Conservation (phyloP, 2,888 invertebrate genomes). For the Sceliomorpha sp. region DNA sequence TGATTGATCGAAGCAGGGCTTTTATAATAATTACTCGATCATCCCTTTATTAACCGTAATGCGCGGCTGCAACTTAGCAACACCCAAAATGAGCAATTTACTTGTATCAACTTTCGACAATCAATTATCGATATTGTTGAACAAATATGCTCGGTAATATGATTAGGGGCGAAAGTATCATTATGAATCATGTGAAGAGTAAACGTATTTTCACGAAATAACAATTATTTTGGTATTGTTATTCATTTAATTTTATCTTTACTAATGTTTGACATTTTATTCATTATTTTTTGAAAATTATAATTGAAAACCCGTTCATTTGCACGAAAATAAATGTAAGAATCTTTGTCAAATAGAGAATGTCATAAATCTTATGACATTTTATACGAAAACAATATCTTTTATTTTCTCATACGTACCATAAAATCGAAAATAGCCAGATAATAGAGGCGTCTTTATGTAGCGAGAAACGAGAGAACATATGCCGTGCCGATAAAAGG, state of each 20-base stretch:
- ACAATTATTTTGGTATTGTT: no score
- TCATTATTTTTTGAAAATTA: no score
- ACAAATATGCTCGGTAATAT: constrained; percentile 35
- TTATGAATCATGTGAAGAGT: constrained; percentile 7
- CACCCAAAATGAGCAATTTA: constrained; percentile 32
- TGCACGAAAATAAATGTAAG: no score
- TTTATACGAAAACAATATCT: constrained; percentile 1
- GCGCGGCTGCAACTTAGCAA: constrained; percentile 66
- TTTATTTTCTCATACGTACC: constrained; percentile 35
- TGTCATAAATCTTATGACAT: no score
- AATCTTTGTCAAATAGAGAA: no score
- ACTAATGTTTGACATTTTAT: no score
- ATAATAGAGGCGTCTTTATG: constrained; percentile 31
- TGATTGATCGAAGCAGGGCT: constrained; percentile 76
- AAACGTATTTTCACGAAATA: no score
- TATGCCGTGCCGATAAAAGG: constrained; percentile 26
- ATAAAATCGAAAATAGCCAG: constrained; percentile 40
- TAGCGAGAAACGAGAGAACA: constrained; percentile 22
- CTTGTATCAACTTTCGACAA: constrained; percentile 27
- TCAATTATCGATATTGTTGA: constrained; percentile 50
- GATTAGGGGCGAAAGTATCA: not conserved
- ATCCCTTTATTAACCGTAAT: constrained; percentile 68
- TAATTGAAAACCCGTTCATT: no score
- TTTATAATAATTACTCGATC: constrained; percentile 77
- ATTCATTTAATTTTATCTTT: no score